Base-by-base conservation (phyloP, 2,113 vertebrate genomes). In the Lethenteron camtschaticum region DNA sequence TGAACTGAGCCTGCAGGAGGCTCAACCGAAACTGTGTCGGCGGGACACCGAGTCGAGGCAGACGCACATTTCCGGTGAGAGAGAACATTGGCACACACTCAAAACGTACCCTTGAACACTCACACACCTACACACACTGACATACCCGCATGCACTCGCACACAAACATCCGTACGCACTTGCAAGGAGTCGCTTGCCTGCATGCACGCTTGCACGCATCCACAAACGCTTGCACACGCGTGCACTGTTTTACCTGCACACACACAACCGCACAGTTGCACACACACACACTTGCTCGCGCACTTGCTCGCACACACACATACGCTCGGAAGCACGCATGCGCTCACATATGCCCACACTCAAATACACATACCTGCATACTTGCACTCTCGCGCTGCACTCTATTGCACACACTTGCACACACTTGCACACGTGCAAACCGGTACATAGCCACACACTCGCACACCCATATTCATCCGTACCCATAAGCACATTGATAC, bases 51-150 rank as follows among this genome's bases (percentile, higher is more conserved):
- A 89, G 72, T 79, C 80, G 75, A 85, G 76, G 74, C 89, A 87
- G 75, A 81, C 80, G 70, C 92, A 96, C 78, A 89, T 99, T 74
- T 96, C 90, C 80, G 87, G 94, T 95, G 63, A 24, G 63, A 7
- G 41, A 41, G 41, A 41, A 41, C 41, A 69, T 16, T 75, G 73
- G 70, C 55, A 74, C 71, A 68, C 71, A 72, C 69, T 68, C 55
- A 74, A 3, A 56, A 74, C 66, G 77, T 74, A 10, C 66, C 11
- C 66, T 20, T 10, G 18, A 18, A 68, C 66, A 11, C 11, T 20
- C 11, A 11, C 66, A 68, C 66, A 11, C 66, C 18, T 41, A 11
- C 66, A 68, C 66, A 9, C 66, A 3, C 66, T 11, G 16, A 68
- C 11, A 10, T 41, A 68, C 66, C 11, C 10, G 55, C 66, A 11